Evolutionary conservation across 2,113 vertebrate genomes (phyloP).

Genomic region (Eudorcas thomsonii): DNA sequence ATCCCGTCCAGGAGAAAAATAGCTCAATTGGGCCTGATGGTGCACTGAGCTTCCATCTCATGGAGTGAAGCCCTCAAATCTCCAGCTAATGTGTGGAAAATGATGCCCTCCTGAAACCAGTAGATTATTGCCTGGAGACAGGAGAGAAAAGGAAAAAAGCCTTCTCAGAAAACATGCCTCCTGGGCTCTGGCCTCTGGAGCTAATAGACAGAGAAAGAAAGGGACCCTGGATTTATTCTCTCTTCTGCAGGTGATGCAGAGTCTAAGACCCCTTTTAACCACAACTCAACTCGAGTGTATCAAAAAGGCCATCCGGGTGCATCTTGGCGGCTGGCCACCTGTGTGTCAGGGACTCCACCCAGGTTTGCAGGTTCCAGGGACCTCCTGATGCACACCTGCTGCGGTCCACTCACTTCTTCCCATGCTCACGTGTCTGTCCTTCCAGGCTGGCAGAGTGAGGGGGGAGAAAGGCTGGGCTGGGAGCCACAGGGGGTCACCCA

Average conservation of each 20-base stretch:
- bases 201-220: not conserved
- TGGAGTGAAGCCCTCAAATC: not conserved
- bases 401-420: fast-evolving
- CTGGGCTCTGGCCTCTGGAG: not conserved
- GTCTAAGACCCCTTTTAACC: too few species aligned
- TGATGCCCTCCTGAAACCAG: not conserved
- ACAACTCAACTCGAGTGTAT: fast-evolving
- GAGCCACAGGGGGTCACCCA: not conserved
- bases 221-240: not conserved
- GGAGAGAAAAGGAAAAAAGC: too few species aligned
- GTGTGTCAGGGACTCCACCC: not conserved
- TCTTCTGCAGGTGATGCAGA: not conserved
- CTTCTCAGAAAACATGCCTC: not conserved
- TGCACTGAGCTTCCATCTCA: not conserved
- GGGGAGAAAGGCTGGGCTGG: not conserved
- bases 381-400: too few species aligned
- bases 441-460: not conserved
- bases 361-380: fast-evolving
- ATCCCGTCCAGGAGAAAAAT: not conserved
- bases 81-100: not conserved
- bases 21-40: not conserved
- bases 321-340: fast-evolving
- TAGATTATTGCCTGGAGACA: not conserved
- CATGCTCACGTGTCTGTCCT: fast-evolving
- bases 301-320: not conserved